Evolutionary conservation across 2,113 vertebrate genomes (phyloP).

Genomic region (Chamaea fasciata): DNA sequence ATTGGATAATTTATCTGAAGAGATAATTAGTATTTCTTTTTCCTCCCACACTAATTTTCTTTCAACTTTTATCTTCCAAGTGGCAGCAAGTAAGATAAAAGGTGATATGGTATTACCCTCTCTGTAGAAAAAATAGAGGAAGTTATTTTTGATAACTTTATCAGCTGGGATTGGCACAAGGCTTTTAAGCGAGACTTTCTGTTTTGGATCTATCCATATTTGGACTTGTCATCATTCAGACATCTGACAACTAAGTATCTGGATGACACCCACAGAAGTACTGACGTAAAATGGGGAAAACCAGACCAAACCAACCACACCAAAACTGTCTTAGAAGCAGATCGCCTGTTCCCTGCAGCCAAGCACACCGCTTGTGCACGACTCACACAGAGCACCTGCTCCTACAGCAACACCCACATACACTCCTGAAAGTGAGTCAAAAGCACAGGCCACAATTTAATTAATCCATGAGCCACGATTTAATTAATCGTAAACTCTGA

Average conservation of each 20-base stretch:
- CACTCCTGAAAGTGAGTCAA: background rate
- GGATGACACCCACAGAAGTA: background rate
- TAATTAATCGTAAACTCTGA: background rate
- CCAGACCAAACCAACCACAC: background rate
- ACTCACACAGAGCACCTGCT: background rate
- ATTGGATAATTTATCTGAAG: background rate
- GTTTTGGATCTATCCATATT: background rate
- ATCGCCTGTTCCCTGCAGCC: background rate
- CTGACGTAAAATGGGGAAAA: background rate
- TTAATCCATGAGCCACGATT: background rate
- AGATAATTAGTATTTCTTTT: background rate
- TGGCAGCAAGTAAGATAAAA: slow-evolving; percentile 12
- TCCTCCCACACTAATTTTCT: background rate
- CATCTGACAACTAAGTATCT: background rate
- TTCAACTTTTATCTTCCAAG: background rate
- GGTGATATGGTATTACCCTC: background rate
- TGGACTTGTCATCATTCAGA: background rate
- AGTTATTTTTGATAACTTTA: background rate
- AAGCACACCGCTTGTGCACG: rapidly evolving
- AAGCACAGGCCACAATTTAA: background rate
- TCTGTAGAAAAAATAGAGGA: background rate
- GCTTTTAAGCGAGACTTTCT: background rate
- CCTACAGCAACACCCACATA: background rate
- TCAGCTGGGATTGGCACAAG: background rate
- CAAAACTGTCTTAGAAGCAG: background rate